Conservation (phyloP, 2,113 vertebrate species). For the Campylomormyrus numenius region DNA sequence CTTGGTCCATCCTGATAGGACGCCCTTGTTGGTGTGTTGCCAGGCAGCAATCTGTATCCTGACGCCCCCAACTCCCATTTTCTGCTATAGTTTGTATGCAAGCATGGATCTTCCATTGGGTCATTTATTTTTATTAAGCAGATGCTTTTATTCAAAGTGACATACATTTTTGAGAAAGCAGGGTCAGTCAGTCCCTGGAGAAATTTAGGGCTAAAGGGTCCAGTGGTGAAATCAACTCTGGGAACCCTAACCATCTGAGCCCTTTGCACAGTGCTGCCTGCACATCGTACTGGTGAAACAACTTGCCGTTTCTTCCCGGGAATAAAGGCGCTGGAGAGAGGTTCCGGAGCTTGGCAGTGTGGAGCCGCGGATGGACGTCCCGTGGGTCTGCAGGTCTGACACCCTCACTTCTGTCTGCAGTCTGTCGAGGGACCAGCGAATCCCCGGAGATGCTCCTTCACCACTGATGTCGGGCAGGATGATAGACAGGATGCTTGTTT, state of each 20-base stretch:
- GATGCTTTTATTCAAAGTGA: not conserved
- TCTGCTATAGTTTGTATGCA: slow-evolving; percentile 26
- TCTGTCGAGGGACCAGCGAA: not conserved
- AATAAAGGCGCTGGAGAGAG: not conserved
- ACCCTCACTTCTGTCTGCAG: slow-evolving; percentile 31
- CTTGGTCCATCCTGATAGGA: slow-evolving; percentile 27
- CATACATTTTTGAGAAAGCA: not conserved
- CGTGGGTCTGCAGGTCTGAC: slow-evolving; percentile 26
- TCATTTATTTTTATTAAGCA: not conserved
- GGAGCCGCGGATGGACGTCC: not conserved
- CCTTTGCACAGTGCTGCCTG: not conserved
- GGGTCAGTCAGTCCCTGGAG: not conserved
- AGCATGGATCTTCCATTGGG: slow-evolving; percentile 22
- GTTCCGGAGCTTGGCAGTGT: too few relatives aligned
- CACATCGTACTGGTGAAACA: not conserved
- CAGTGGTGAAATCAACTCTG: not conserved
- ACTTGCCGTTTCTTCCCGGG: not conserved
- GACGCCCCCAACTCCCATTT: slow-evolving; percentile 14
- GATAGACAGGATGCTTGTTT: not conserved
- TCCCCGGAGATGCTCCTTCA: not conserved
- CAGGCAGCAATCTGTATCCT: slow-evolving; percentile 15
- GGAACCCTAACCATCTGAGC: not conserved
- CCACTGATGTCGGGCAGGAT: not conserved
- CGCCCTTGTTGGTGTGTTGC: not conserved
- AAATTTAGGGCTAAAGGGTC: not conserved